These are phyloP conservation scores for Spodoptera exigua DNA, from an alignment of 2,888 invertebrate species.

Conservation along the genomic window DNA sequence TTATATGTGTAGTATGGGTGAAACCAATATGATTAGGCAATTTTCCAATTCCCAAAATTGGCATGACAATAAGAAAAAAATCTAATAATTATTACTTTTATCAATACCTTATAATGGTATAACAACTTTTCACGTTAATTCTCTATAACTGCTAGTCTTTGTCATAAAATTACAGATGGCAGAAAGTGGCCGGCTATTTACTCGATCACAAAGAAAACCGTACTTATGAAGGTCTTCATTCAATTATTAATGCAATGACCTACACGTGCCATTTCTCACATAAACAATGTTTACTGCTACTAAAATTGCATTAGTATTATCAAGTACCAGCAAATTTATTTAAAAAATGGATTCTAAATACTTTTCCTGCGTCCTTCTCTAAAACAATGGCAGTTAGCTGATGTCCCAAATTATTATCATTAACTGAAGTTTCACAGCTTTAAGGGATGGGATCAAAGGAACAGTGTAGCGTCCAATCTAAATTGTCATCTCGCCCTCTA, in stretches of 20 bases:
- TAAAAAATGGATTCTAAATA: too few relatives aligned
- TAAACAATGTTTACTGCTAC: slow-evolving; percentile 2
- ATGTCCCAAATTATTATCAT: slow-evolving; percentile 5
- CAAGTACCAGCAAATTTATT: background rate
- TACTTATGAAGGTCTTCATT: slow-evolving; percentile 3
- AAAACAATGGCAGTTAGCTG: too few relatives aligned
- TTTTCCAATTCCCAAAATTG: too few relatives aligned
- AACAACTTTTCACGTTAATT: background rate
- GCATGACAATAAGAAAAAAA: too few relatives aligned
- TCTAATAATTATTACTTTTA: too few relatives aligned
- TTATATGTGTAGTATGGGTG: too few relatives aligned
- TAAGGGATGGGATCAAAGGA: slow-evolving; percentile 25
- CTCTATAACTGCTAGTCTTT: background rate
- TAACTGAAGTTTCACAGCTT: slow-evolving; percentile 24
- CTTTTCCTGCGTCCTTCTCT: too few relatives aligned
- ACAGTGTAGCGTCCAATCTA: slow-evolving; percentile 9
- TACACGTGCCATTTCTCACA: slow-evolving; percentile 31
- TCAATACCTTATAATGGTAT: background rate
- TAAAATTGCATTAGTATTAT: slow-evolving; percentile 14
- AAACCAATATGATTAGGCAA: too few relatives aligned
- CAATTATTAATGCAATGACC: slow-evolving; percentile 19
- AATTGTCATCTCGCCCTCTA: slow-evolving; percentile 21
- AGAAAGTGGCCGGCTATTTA: slow-evolving; percentile 12
- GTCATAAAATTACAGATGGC: slow-evolving; percentile 5
- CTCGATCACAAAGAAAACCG: slow-evolving; percentile 14